Conservation (phyloP, 2,113 vertebrate genomes). For the Cebus imitator region DNA sequence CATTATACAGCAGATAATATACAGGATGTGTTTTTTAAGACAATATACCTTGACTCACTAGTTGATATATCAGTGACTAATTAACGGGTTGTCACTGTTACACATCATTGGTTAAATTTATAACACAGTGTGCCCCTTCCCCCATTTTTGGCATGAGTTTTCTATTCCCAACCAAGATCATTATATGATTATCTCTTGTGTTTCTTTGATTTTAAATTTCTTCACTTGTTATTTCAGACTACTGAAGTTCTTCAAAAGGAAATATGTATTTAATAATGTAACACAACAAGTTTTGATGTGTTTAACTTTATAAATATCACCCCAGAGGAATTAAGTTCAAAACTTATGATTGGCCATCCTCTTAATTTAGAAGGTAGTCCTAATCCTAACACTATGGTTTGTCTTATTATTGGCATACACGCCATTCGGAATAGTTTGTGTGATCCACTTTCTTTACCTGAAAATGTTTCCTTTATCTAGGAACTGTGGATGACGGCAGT, state of each 20-base stretch:
- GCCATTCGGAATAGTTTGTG: neutral
- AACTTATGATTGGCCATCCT: neutral
- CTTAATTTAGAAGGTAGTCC: neutral
- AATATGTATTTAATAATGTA: neutral
- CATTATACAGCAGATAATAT: neutral
- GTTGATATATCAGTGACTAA: neutral
- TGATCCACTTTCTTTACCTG: neutral
- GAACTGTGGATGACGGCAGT: neutral
- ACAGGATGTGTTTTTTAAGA: neutral
- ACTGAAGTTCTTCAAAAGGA: constrained; percentile 37
- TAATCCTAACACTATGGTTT: neutral
- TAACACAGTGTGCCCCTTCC: neutral
- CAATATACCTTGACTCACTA: neutral
- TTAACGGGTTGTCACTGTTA: neutral
- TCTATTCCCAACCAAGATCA: neutral
- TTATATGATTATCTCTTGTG: neutral
- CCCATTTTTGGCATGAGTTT: neutral
- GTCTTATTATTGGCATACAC: neutral
- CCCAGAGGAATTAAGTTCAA: neutral
- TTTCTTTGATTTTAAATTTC: constrained; percentile 7
- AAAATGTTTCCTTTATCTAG: neutral
- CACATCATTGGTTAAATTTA: neutral
- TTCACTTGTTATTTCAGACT: neutral
- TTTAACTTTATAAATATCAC: neutral
- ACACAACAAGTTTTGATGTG: neutral